Conservation (phyloP, 2,888 invertebrate species). For the Lagria hirta region DNA sequence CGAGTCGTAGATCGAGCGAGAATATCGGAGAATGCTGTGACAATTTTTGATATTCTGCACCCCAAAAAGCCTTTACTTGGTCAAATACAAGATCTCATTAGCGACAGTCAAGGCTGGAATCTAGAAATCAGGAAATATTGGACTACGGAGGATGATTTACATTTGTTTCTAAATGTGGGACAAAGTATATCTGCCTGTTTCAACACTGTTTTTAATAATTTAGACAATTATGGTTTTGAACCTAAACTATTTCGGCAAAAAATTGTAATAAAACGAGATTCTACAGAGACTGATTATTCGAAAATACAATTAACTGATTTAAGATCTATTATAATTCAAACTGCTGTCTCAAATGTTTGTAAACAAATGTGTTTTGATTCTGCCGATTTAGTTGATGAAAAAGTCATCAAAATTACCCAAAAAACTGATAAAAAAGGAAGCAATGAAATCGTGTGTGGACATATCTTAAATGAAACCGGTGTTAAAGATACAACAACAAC, state of each 20-base stretch:
- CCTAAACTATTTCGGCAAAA: constrained; percentile 25
- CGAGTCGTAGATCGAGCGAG: constrained; percentile 43
- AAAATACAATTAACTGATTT: constrained; percentile 48
- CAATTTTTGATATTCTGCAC: constrained; percentile 37
- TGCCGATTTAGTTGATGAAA: constrained; percentile 36
- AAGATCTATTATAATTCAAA: constrained; percentile 49
- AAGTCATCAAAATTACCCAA: constrained; percentile 44
- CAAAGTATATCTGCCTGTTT: constrained; percentile 43
- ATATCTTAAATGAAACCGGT: constrained; percentile 62
- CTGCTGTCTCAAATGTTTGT: constrained; percentile 45
- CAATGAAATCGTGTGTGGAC: constrained; percentile 58
- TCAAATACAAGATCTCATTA: constrained; percentile 48
- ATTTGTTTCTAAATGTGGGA: constrained; percentile 58
- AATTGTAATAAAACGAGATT: constrained; percentile 28
- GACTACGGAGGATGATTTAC: constrained; percentile 53
- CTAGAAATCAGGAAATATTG: constrained; percentile 53
- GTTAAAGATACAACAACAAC: constrained; percentile 57
- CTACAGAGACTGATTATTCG: constrained; percentile 36
- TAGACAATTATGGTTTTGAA: constrained; percentile 43
- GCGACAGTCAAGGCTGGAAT: constrained; percentile 56
- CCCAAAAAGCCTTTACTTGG: constrained; percentile 32
- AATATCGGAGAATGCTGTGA: constrained; percentile 10
- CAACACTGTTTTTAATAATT: constrained; percentile 37
- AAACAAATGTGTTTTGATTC: not conserved
- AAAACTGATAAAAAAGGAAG: constrained; percentile 51